Base-by-base conservation (phyloP, 2,113 vertebrate species). In the Syngnathus typhle region DNA sequence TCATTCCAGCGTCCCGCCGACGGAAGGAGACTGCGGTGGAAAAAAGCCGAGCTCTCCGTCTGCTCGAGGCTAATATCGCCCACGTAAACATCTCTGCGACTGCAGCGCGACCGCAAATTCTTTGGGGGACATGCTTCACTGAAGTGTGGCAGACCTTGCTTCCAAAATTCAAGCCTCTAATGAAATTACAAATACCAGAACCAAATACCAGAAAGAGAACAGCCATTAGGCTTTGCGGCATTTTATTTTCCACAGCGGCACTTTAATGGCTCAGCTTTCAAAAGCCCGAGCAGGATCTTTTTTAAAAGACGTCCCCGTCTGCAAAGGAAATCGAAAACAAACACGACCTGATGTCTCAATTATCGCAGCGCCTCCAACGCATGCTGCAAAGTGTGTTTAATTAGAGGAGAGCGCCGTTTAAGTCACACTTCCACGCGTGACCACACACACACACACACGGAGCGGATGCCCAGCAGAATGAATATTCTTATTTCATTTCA, bases 271-370 rank as follows among this genome's bases (percentile, higher is more conserved):
- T 52, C 67, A 39, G 49, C 65, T 78, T 76, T 65, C 71, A 0
- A 43, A 56, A 23, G 77, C 70, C 15, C 7, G 2, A 5, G 13
- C 21, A 47, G 16, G 61, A n/a, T 59, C 15, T 37, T 59, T 36
- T 51, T 43, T 43, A 54, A 75, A 70, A 19, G 39, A 59, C 38
- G 61, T 52, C 46, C 79, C 23, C 43, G 69, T 75, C 84, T 83
- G 86, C 86, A 87, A 88, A 89, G 80, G 82, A 82, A 85, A 82
- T 82, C 88, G 83, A 88, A 88, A 89, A 84, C 84, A 87, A 89
- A 89, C 86, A 84, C 79, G 88, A 86, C 77, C 82, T 84, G 86
- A 88, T 86, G 81, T 84, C 88, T 86, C 85, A 87, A 89, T 88
- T 89, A 88, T 82, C 67, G 79, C 78, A 83, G 86, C 83, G 85